phyloP scores from a whole-genome alignment of 2,113 vertebrate genomes.

The Engraulis encrasicolus region DNA sequence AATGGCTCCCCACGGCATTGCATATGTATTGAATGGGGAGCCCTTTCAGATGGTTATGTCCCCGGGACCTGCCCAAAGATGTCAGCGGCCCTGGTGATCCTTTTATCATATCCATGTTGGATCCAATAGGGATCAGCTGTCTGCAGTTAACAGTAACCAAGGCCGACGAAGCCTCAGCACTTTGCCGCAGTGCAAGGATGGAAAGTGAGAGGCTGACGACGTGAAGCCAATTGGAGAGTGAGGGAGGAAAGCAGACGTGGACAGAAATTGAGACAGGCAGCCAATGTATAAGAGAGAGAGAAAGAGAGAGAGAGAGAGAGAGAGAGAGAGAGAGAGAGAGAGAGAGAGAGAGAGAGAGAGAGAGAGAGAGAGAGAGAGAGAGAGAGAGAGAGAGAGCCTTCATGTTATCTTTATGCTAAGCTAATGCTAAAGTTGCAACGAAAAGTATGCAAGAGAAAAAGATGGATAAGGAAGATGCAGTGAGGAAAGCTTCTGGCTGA shows the following conservation, averaged over 20 bases:
- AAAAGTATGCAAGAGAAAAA: neutral
- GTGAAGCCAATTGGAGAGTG: neutral
- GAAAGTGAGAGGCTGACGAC: neutral
- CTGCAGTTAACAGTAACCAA: neutral
- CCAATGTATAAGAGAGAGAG: neutral
- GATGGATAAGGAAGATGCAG: neutral
- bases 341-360: neutral
- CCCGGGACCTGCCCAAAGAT: no score
- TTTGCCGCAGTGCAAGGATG: neutral
- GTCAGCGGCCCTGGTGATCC: no score
- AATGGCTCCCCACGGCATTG: no score
- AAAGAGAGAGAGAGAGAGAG: neutral
- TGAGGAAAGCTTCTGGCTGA: neutral
- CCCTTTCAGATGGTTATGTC: no score
- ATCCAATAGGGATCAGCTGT: no score
- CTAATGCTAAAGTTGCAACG: neutral
- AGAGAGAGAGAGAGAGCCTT: neutral
- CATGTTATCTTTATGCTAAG: neutral
- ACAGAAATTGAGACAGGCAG: neutral
- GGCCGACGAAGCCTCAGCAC: neutral
- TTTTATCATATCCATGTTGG: no score
- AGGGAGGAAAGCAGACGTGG: neutral
- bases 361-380: neutral
- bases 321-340: no score
- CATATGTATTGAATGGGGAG: no score